phyloP scores from a whole-genome alignment of 2,888 invertebrate genomes.

The Orchesellides sinensis region DNA sequence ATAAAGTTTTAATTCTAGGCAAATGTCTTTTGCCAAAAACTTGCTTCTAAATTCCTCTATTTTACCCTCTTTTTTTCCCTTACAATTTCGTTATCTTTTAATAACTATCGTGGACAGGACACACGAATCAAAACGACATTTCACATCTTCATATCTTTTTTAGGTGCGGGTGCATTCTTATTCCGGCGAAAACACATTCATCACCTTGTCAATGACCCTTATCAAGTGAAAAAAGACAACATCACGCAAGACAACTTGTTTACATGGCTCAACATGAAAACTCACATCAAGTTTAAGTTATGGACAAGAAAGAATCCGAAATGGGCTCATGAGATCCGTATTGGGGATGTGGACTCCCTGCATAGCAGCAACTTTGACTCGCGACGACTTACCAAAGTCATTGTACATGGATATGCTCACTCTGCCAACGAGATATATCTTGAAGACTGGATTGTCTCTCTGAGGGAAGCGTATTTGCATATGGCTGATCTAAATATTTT shows the following conservation, averaged over 20 bases:
- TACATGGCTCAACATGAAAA: constrained; percentile 70
- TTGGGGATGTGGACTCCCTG: constrained; percentile 59
- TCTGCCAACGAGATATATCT: constrained; percentile 70
- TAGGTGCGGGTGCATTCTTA: constrained; percentile 58
- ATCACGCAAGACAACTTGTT: constrained; percentile 66
- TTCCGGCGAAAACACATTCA: constrained; percentile 54
- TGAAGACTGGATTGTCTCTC: constrained; percentile 66
- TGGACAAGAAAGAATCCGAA: constrained; percentile 71
- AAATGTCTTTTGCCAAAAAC: not conserved
- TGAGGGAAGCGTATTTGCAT: constrained; percentile 63
- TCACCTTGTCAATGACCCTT: constrained; percentile 68
- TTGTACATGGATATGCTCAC: constrained; percentile 69
- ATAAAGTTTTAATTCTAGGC: not conserved
- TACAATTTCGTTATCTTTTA: too few species aligned
- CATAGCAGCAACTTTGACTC: constrained; percentile 65
- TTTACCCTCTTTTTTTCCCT: too few species aligned
- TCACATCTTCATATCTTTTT: not conserved
- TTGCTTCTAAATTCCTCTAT: not conserved
- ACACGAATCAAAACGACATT: too few species aligned
- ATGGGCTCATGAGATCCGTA: constrained; percentile 69
- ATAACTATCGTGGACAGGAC: too few species aligned
- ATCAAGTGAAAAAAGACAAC: constrained; percentile 61
- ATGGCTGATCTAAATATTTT: constrained; percentile 69
- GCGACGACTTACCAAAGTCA: constrained; percentile 64
- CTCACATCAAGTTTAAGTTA: constrained; percentile 68